phyloP scores from a whole-genome alignment of 1,140 invertebrate genomes.

The Cydia pomonella region DNA sequence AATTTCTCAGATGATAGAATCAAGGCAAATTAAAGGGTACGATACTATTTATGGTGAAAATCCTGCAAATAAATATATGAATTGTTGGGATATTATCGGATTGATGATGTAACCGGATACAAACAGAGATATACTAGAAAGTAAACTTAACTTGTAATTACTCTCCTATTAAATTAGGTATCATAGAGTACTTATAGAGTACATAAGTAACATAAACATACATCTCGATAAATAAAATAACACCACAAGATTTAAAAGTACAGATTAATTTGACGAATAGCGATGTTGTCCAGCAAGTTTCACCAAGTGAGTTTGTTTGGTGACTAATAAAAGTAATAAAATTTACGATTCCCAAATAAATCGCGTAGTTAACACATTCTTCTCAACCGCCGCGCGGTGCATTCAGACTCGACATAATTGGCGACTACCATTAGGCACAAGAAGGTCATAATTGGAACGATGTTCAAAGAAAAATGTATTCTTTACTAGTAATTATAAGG shows the following conservation, averaged over 20 bases:
- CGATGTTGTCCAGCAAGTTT: background rate
- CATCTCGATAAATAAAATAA: background rate
- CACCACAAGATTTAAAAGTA: background rate
- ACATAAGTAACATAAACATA: too few species aligned
- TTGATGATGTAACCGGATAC: too few species aligned
- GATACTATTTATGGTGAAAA: too few species aligned
- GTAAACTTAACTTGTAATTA: too few species aligned
- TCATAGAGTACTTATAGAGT: too few species aligned
- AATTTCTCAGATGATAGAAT: too few species aligned
- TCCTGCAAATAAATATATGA: too few species aligned
- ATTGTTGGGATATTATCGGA: too few species aligned
- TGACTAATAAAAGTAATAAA: slow-evolving; percentile 51
- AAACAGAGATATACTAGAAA: too few species aligned
- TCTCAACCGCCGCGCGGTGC: slow-evolving; percentile 51
- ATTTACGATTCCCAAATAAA: slow-evolving; percentile 52
- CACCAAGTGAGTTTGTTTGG: slow-evolving; percentile 26
- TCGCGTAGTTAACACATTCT: slow-evolving; percentile 57
- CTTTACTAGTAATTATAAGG: background rate
- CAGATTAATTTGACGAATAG: background rate
- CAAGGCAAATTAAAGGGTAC: too few species aligned
- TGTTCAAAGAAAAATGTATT: background rate
- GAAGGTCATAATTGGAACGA: background rate
- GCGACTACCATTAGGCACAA: background rate
- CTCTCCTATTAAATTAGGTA: too few species aligned
- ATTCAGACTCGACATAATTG: slow-evolving; percentile 21